Conservation (phyloP, 1,140 invertebrate species). For the Drosophila burlai region DNA sequence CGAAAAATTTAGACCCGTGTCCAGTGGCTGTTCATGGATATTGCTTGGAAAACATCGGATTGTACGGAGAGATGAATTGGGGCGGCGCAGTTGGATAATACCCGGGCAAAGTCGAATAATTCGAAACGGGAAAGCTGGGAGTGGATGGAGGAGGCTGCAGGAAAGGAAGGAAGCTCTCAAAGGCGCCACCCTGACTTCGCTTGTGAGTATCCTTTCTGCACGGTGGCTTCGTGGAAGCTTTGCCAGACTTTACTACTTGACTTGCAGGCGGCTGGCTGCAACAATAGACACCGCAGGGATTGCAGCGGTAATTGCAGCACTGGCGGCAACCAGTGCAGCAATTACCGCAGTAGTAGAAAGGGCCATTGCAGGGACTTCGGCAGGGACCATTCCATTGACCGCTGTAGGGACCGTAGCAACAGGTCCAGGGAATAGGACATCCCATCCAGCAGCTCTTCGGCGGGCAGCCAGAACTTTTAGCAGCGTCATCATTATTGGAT, state of each 20-base stretch:
- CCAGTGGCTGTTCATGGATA: background rate
- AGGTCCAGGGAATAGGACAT: conserved; percentile 14
- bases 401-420: background rate
- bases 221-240: background rate
- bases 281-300: conserved; percentile 9
- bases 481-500: background rate
- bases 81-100: background rate
- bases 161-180: too few relatives aligned
- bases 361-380: conserved; percentile 44
- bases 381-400: conserved; percentile 39
- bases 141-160: background rate
- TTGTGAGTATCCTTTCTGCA: background rate
- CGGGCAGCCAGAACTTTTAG: background rate
- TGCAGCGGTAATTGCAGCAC: conserved; percentile 15
- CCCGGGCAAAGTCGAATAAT: background rate
- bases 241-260: background rate
- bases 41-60: too few relatives aligned
- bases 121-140: background rate
- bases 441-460: conserved; percentile 7
- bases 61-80: conserved; percentile 8
- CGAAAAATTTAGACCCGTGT: conserved; percentile 33
- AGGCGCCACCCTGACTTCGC: background rate
- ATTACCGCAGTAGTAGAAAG: conserved; percentile 35
- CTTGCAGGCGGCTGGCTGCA: background rate
- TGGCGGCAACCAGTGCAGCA: conserved; percentile 22